Evolutionary conservation across 2,888 invertebrate species (phyloP).

Genomic region (Hydroisotoma schaefferi): DNA sequence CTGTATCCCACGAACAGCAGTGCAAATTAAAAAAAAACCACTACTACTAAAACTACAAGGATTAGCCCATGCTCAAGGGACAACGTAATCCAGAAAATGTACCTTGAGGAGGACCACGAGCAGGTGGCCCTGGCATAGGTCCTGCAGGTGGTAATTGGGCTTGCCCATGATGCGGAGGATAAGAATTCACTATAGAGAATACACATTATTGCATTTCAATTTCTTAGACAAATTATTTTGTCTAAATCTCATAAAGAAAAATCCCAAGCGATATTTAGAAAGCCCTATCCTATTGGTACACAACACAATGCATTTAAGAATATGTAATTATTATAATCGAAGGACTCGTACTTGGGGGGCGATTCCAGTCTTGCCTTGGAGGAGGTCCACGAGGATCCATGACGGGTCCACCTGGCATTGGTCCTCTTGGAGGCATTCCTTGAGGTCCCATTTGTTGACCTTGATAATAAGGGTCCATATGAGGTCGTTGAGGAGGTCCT

Average conservation of each 20-base stretch:
- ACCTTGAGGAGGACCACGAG: conserved; percentile 37
- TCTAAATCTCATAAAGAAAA: neutral
- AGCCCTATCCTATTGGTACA: neutral
- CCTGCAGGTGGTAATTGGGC: conserved; percentile 58
- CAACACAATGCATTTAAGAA: neutral
- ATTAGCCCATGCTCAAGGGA: too few species aligned
- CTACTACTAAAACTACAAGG: too few species aligned
- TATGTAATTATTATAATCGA: conserved; percentile 1
- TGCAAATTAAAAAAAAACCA: too few species aligned
- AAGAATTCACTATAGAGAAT: conserved; percentile 35
- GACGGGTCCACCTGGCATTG: conserved; percentile 44
- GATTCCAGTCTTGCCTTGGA: conserved; percentile 67
- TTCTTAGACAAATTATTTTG: neutral
- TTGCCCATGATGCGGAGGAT: conserved; percentile 56
- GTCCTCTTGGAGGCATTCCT: conserved; percentile 50
- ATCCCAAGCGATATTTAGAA: neutral
- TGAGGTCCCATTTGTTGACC: conserved; percentile 48
- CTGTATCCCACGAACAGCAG: too few species aligned
- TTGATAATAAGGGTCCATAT: conserved; percentile 38
- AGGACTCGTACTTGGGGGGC: conserved; percentile 60
- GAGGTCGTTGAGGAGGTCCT: conserved; percentile 45
- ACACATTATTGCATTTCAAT: conserved; percentile 6
- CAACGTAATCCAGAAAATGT: neutral
- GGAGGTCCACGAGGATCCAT: conserved; percentile 57
- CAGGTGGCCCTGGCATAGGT: conserved; percentile 33